These are phyloP conservation scores for Nyctibius bracteatus DNA, from an alignment of 2,113 vertebrate species.

Conservation along the genomic window DNA sequence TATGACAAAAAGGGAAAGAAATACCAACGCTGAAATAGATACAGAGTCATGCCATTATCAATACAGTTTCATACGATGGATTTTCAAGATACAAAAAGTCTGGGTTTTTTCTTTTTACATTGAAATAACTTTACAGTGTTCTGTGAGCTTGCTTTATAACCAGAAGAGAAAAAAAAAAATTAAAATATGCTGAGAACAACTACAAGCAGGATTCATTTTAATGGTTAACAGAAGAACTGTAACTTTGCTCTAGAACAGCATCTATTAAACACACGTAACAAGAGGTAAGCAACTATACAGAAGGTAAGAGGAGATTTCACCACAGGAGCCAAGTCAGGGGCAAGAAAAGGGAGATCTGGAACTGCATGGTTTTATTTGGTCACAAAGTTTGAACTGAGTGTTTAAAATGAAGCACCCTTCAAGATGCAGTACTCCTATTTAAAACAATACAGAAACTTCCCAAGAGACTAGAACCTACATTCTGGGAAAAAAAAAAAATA, in stretches of 20 bases:
- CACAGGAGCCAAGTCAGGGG: constrained; percentile 19
- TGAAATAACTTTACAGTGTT: constrained; percentile 44
- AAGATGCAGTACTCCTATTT: constrained; percentile 48
- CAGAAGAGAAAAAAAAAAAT: neutral
- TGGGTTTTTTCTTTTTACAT: constrained; percentile 17
- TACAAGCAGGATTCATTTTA: constrained; percentile 34
- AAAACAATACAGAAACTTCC: constrained; percentile 57
- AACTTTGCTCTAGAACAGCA: constrained; percentile 26
- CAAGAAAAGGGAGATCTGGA: neutral
- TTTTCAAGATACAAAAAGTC: constrained; percentile 54
- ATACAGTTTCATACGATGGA: constrained; percentile 49
- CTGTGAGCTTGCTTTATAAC: constrained; percentile 26
- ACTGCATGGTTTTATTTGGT: constrained; percentile 41
- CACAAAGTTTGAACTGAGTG: constrained; percentile 37
- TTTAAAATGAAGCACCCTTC: constrained; percentile 50
- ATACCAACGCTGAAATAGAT: constrained; percentile 41
- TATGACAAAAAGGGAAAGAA: constrained; percentile 45
- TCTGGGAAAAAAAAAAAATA: constrained; percentile 14
- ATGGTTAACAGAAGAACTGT: constrained; percentile 41
- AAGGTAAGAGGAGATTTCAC: constrained; percentile 32
- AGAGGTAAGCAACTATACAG: constrained; percentile 37
- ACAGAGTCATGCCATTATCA: constrained; percentile 42
- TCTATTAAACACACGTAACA: constrained; percentile 35
- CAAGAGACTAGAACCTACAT: constrained; percentile 55
- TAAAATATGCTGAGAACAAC: constrained; percentile 10